These are phyloP conservation scores for Eurypyga helias DNA, from an alignment of 2,113 vertebrate genomes.

Conservation along the genomic window DNA sequence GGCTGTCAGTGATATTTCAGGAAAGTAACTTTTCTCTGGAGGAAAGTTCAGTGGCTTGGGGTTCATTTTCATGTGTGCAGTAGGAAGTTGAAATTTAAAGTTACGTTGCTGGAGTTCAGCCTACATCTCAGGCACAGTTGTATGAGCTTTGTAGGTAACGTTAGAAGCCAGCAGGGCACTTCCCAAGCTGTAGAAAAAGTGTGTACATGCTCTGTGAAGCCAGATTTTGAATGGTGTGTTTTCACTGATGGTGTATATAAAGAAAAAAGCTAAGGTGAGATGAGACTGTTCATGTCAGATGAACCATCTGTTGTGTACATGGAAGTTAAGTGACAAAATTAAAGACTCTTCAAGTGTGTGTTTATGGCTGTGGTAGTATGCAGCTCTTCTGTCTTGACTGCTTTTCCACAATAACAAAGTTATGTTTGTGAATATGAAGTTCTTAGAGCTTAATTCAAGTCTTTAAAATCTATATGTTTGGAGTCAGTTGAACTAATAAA, in stretches of 20 bases:
- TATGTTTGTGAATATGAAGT: neutral
- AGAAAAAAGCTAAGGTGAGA: neutral
- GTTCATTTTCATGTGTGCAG: neutral
- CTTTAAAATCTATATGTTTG: neutral
- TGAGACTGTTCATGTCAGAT: neutral
- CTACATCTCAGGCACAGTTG: neutral
- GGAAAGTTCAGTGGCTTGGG: neutral
- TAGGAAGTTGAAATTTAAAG: neutral
- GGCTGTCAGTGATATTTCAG: neutral
- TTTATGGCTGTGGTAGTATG: neutral
- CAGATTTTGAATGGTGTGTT: neutral
- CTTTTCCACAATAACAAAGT: neutral
- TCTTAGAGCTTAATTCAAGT: neutral
- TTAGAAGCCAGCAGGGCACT: neutral
- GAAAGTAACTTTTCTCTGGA: neutral
- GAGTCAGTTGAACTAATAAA: neutral
- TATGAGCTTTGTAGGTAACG: neutral
- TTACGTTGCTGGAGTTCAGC: neutral
- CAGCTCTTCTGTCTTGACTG: neutral
- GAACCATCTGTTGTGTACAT: neutral
- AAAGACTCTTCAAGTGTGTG: neutral
- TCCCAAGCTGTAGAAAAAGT: neutral
- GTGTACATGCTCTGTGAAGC: neutral
- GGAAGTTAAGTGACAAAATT: neutral
- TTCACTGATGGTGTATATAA: neutral